A percentile compares a stretch with the other conserved stretches of the same genome.
phyloP scores from a whole-genome alignment of 2,888 invertebrate species.

The Zelleria hepariella region DNA sequence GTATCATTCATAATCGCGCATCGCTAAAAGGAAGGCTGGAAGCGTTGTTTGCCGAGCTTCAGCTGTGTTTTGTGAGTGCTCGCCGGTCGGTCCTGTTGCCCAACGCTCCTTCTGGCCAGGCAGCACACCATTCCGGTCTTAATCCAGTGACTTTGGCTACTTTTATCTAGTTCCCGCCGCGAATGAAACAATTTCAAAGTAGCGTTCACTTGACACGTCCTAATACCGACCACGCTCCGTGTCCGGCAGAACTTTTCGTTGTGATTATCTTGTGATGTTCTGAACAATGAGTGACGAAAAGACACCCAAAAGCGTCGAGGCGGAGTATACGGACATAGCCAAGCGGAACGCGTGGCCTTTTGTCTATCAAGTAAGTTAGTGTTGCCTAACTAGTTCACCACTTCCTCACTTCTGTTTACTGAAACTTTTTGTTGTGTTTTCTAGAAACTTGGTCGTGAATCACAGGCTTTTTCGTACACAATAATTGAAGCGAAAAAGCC shows the following conservation, averaged over 20 bases:
- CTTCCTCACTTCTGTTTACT: not conserved
- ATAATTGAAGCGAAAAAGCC: slow-evolving; percentile 81
- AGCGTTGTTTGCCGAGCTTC: not conserved
- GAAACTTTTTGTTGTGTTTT: slow-evolving; percentile 27
- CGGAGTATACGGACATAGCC: slow-evolving; percentile 80
- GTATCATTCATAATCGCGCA: too few relatives aligned
- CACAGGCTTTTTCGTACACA: slow-evolving; percentile 75
- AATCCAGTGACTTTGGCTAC: not conserved
- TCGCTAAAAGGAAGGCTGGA: too few relatives aligned
- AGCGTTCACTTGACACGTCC: slow-evolving; percentile 4
- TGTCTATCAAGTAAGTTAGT: slow-evolving; percentile 77
- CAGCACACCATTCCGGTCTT: not conserved
- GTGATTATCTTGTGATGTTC: slow-evolving; percentile 18
- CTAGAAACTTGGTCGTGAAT: slow-evolving; percentile 82
- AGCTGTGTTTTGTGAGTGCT: not conserved
- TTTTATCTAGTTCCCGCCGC: not conserved
- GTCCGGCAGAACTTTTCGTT: slow-evolving; percentile 1
- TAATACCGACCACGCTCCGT: slow-evolving; percentile 4
- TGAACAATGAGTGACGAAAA: slow-evolving; percentile 27
- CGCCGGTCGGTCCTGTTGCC: not conserved
- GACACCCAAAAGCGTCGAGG: slow-evolving; percentile 66
- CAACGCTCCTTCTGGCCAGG: not conserved
- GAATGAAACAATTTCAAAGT: not conserved
- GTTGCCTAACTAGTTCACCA: not conserved
- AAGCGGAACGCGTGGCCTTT: slow-evolving; percentile 78